phyloP scores from a whole-genome alignment of 2,113 vertebrate species.

The Trogon surrucura region DNA sequence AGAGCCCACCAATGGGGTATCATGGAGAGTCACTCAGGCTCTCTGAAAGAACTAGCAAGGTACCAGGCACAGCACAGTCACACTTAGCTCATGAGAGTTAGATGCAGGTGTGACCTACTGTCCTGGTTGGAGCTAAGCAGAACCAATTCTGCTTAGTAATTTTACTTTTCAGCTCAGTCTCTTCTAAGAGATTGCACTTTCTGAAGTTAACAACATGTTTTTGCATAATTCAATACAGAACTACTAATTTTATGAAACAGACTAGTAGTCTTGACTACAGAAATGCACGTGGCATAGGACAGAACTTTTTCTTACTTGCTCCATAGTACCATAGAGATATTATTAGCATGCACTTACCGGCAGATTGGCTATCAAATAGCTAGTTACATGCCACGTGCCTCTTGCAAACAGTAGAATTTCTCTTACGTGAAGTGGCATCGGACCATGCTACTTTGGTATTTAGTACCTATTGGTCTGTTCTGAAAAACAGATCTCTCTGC shows the following conservation, averaged over 20 bases:
- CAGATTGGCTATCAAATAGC: not conserved
- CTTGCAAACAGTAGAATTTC: not conserved
- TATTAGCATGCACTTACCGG: not conserved
- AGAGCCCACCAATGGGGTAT: accelerated
- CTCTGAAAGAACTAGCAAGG: not conserved
- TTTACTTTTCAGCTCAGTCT: no score
- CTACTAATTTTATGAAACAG: not conserved
- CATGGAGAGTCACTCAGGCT: not conserved
- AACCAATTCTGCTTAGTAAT: no score
- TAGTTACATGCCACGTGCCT: accelerated
- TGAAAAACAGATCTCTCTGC: not conserved
- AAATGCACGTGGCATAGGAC: not conserved
- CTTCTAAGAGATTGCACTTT: no score
- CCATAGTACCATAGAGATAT: not conserved
- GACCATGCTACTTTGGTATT: not conserved
- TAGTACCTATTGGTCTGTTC: not conserved
- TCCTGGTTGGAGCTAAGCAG: no score
- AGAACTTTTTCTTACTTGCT: not conserved
- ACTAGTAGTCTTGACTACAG: not conserved
- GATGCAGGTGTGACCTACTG: accelerated
- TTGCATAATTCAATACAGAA: not conserved
- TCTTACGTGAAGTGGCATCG: not conserved
- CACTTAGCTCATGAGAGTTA: not conserved
- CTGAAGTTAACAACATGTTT: no score
- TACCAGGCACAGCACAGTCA: not conserved